A percentile compares a stretch with the other conserved stretches of the same genome.
Evolutionary conservation across 2,888 invertebrate species (phyloP).

Genomic region (Drosophila birchii): DNA sequence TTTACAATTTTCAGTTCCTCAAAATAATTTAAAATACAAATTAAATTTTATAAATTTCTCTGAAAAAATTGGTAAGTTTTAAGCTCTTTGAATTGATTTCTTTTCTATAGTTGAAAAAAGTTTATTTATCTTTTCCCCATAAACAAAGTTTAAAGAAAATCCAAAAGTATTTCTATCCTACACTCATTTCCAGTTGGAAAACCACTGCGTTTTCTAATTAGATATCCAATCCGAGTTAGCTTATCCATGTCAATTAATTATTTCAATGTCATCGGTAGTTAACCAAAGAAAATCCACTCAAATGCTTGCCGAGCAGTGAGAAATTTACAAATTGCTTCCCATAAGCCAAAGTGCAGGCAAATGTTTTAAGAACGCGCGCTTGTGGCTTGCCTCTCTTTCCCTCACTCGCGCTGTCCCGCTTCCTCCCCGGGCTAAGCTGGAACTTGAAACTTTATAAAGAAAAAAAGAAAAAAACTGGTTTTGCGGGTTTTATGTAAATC

Average conservation of each 20-base stretch:
- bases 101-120: background rate
- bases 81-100: background rate
- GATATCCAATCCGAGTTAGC: conserved; percentile 8
- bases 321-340: conserved; percentile 39
- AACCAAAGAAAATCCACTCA: conserved; percentile 21
- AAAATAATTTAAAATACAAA: too few species aligned
- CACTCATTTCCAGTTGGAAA: background rate
- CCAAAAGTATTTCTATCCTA: background rate
- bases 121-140: too few species aligned
- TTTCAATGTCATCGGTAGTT: conserved; percentile 35
- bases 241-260: conserved; percentile 19
- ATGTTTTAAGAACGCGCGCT: conserved; percentile 41
- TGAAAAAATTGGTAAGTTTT: background rate
- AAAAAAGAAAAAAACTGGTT: conserved; percentile 79
- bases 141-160: background rate
- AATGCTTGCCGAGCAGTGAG: conserved; percentile 22
- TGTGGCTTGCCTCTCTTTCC: conserved; percentile 11
- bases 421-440: conserved; percentile 46
- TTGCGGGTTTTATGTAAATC: conserved; percentile 83
- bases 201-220: conserved; percentile 4
- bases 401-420: conserved; percentile 8
- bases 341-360: conserved; percentile 45
- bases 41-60: too few species aligned
- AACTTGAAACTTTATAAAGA: conserved; percentile 54
- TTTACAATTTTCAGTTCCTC: background rate